phyloP scores from a whole-genome alignment of 2,797 vertebrate species.

The Serranus cabrilla region DNA sequence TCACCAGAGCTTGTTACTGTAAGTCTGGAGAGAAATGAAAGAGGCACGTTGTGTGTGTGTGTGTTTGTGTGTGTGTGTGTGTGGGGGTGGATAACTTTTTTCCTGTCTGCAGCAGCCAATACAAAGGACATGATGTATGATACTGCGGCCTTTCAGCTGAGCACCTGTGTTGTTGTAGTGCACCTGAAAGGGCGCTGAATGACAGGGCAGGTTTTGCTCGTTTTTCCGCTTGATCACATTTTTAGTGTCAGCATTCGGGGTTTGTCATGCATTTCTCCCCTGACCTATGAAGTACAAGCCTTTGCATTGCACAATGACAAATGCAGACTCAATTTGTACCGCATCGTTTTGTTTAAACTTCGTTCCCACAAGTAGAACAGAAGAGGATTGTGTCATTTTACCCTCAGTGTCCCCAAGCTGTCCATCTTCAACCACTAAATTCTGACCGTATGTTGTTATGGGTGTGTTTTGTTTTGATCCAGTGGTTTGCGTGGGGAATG shows the following conservation, averaged over 20 bases:
- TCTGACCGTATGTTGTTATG: slow-evolving; percentile 9
- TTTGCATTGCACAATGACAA: neutral
- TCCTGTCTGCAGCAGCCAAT: slow-evolving; percentile 27
- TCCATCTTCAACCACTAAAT: neutral
- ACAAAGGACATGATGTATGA: slow-evolving; percentile 23
- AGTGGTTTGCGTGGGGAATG: neutral
- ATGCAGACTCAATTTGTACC: neutral
- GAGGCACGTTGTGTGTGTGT: slow-evolving; percentile 25
- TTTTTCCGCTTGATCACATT: neutral
- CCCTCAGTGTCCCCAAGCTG: neutral
- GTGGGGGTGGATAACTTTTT: slow-evolving; percentile 25
- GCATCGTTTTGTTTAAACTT: neutral
- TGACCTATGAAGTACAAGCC: neutral
- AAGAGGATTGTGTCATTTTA: neutral
- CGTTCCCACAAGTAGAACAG: slow-evolving; percentile 1
- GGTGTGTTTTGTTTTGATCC: neutral
- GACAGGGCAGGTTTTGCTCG: neutral
- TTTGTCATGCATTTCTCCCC: neutral
- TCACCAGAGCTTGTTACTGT: slow-evolving; percentile 58
- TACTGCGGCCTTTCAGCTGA: neutral
- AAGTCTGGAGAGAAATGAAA: slow-evolving; percentile 44
- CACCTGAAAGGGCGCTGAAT: neutral
- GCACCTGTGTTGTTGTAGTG: slow-evolving; percentile 19
- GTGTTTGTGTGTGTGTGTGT: slow-evolving; percentile 5
- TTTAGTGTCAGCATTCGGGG: neutral